These are phyloP conservation scores for Megaceryle maxima DNA, from an alignment of 2,113 vertebrate species.

Conservation along the genomic window DNA sequence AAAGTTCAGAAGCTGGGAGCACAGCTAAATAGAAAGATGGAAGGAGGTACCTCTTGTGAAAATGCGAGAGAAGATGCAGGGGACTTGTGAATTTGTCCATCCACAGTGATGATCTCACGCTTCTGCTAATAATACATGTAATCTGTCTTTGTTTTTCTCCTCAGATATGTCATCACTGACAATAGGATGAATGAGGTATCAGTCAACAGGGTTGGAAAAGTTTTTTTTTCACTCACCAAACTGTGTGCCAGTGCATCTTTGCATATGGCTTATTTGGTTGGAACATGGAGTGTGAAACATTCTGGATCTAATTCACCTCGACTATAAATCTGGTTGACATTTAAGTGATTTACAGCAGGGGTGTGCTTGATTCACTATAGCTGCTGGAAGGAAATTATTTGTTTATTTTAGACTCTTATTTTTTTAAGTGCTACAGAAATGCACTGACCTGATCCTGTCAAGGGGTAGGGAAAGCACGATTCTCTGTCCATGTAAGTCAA, in stretches of 20 bases:
- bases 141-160: not conserved
- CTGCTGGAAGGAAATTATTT: constrained; percentile 49
- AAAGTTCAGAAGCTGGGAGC: not conserved
- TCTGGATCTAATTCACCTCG: constrained; percentile 3
- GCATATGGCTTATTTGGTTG: not conserved
- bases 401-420: constrained; percentile 8
- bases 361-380: constrained; percentile 2
- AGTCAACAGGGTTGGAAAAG: not conserved
- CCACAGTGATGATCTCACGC: not conserved
- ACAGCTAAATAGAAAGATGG: not conserved
- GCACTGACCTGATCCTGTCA: not conserved
- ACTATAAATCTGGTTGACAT: constrained; percentile 12
- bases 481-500: not conserved
- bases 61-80: not conserved
- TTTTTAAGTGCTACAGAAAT: not conserved
- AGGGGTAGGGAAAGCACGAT: not conserved
- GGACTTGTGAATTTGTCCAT: not conserved
- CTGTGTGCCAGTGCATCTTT: not conserved
- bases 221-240: not conserved
- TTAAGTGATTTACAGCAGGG: constrained; percentile 4
- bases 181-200: not conserved
- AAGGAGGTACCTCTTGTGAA: not conserved
- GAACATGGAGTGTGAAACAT: not conserved
- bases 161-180: not conserved
- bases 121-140: not conserved